Base-by-base conservation (phyloP, 2,888 invertebrate species). In the Temnothorax rugatulus region DNA sequence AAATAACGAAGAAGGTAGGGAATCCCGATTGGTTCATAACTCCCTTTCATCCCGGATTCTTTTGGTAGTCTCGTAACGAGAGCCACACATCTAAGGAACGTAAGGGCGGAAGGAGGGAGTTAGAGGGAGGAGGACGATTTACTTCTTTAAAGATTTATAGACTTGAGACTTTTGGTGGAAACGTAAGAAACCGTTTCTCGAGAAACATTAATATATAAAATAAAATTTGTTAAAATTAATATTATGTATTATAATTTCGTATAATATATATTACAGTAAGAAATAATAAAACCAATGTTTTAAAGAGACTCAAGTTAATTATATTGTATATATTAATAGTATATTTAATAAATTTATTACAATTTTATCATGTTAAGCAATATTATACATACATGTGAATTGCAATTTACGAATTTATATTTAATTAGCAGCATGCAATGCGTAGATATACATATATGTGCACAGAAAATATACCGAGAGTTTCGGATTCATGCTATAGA, bases 11-110 rank as follows among this genome's bases (percentile, higher is more conserved):
- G 82, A 79, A 81, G 74, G 57, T 85, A 76, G 71, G 69, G 82
- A 88, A 85, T 82, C 84, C 41, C 88, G 88, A 88, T 90, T 88
- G 86, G 84, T 85, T 89, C 90, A 89, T 89, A 89, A 90, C 85
- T 90, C 84, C 61, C 82, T 86, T 86, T 76, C 86, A 82, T 83
- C 86, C 84, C 79, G 44, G 81, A 85, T 88, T 86, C 83, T 86
- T 88, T 86, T 88, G 83, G 64, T 82, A 59, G 61, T 41, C 76
- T 59, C 63, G 77, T 88, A 89, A 88, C 89, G 89, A 90, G 57
- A 54, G 57, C 44, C 64, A 61, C 21, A 69, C 54, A 69, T 57
- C 68, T 44, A 66, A 71, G n/a, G 41, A 79, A 44, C n/a, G 38
- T 83, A 83, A 69, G 25, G 7, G 18, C 18, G 47, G n/a, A 54